Base-by-base conservation (phyloP, 2,888 invertebrate species). In the Macrosiphum euphorbiae region DNA sequence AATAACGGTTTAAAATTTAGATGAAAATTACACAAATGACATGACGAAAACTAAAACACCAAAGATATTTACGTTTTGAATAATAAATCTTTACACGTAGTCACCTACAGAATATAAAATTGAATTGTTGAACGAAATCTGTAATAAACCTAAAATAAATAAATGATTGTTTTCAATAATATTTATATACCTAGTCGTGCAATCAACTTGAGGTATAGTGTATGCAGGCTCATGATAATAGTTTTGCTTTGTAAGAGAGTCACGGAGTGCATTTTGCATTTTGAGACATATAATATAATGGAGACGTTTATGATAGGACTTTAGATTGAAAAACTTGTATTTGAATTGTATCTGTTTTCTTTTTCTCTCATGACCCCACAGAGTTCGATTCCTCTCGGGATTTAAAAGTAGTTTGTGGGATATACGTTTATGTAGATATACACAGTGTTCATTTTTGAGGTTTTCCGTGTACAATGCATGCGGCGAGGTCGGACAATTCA, bases 241-340 rank as follows among this genome's bases (percentile, higher is more conserved):
- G 67, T 67, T 35, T 67, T 67, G 67, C n/a, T 5, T 1, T 16
- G n/a, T n/a, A 67, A 67, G 7, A 55, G 16, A 67, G 67, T 67
- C 61, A 11, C 4, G 1, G n/a, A n/a, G 5, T 78, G 8, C 35
- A 35, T 78, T 78, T 78, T 78, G 20, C 35, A 78, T 78, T 78
- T 35, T 78, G 78, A 78, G 35, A 35, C 35, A 20, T 35, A 35
- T 35, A 35, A 35, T 35, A 35, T 78, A 78, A 78, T 78, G 78
- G 20, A 16, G 5, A n/a, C 67, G n/a, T 67, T 67, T 67, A 67
- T 16, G n/a, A n/a, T 67, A 20, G 1, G 35, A 78, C 2, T 78
- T 78, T 78, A 78, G 20, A 78, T 78, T 78, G 78, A 78, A 78
- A 78, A 78, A 78, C 78, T 78, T 78, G 35, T 35, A 78, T 78